Percentiles rank a stretch among this genome's conserved stretches.
These are phyloP conservation scores for Prochilodus magdalenae DNA, from an alignment of 2,113 vertebrate genomes.

Conservation along the genomic window DNA sequence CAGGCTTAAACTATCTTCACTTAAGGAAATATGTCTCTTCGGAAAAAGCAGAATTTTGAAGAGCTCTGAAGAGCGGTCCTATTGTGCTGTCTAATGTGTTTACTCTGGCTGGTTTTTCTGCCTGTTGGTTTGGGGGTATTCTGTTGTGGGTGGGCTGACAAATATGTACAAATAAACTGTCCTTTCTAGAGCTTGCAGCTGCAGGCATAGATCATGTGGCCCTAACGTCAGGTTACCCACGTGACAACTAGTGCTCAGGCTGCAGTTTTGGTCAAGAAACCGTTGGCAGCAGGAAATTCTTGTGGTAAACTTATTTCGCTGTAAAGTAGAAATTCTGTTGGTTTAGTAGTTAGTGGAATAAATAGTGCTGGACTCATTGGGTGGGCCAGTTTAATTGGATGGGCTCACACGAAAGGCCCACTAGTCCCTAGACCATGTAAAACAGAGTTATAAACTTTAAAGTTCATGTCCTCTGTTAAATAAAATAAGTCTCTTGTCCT, in stretches of 20 bases:
- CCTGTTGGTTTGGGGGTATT: not conserved
- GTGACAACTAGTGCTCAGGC: not conserved
- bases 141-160: not conserved
- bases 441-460: not conserved
- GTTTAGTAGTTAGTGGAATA: not conserved
- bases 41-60: not conserved
- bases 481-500: not conserved
- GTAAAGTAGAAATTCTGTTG: not conserved
- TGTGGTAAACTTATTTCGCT: not conserved
- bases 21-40: no score
- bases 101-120: not conserved
- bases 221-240: conserved; percentile 1
- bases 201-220: not conserved
- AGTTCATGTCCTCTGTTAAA: not conserved
- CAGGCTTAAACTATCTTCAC: no score
- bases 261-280: not conserved
- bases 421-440: not conserved
- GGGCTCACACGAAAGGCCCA: not conserved
- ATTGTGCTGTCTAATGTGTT: not conserved
- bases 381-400: not conserved
- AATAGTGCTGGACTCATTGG: not conserved
- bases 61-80: not conserved
- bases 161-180: not conserved
- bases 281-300: not conserved
- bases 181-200: not conserved